Base-by-base conservation (phyloP, 2,113 vertebrate genomes). In the Aphelocoma coerulescens region DNA sequence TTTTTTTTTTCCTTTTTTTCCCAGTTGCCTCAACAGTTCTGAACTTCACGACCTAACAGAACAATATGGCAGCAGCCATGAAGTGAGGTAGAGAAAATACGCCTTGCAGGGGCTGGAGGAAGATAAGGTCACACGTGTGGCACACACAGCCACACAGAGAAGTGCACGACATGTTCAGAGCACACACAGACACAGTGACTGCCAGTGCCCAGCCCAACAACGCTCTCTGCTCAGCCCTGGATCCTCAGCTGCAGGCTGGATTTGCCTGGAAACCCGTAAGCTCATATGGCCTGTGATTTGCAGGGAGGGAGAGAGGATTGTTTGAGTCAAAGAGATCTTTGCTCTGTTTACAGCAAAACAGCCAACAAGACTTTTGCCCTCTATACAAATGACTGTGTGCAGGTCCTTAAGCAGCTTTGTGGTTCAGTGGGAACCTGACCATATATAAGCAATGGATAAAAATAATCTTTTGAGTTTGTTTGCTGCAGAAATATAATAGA, bases 21-120 rank as follows among this genome's bases (percentile, higher is more conserved):
- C 9, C 14, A 13, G 9, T 44, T 76, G 16, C 41, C 66, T 83
- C 43, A 68, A 43, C 24, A 69, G 21, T 57, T 72, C 20, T 27
- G 69, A 71, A 13, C 6, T 12, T 10, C 2, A 1, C 37, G 37
- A 37, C 10, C 58, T 41, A 66, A 67, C 15, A 68, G 80, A 85
- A 33, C 14, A 69, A 37, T 1, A 30, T 0, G 57, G 28, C 7
- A 4, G 37, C 22, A 3, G n/a, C 37, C 41, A 14, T 2, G 18
- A 24, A 51, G 33, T 1, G 0, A 26, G 30, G 7, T 6, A 58
- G n/a, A 59, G 35, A n/a, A 88, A 54, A 73, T 2, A 2, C 0
- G 1, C 55, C 43, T 75, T 26, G 49, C 20, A 65, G 49, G 24
- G 24, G 16, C 52, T 59, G 21, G 13, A 39, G 21, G 39, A 77